Conservation (phyloP, 2,797 vertebrate species). For the Pelodytes ibericus region DNA sequence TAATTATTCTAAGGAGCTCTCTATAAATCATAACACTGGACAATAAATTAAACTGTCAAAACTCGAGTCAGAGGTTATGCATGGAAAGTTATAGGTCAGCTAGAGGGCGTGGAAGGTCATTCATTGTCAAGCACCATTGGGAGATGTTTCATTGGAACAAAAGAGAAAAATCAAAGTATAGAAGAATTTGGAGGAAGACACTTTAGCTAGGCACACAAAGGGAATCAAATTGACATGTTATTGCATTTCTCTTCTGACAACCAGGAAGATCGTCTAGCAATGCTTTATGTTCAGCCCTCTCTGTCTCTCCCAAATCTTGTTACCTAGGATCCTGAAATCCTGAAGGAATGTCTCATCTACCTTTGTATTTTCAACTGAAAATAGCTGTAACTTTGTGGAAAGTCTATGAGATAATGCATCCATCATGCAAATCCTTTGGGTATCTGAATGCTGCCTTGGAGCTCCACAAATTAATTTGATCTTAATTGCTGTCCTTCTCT, state of each 20-base stretch:
- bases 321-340: constrained; percentile 57
- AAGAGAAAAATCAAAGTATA: constrained; percentile 88
- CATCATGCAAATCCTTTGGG: constrained; percentile 41
- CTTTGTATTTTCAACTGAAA: constrained; percentile 54
- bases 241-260: constrained; percentile 82
- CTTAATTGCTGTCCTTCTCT: constrained; percentile 47
- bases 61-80: constrained; percentile 86
- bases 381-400: constrained; percentile 42
- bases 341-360: constrained; percentile 60
- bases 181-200: constrained; percentile 80
- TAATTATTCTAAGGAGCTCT: constrained; percentile 97
- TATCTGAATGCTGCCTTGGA: constrained; percentile 28
- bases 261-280: constrained; percentile 78
- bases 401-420: background rate
- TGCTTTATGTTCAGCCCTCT: constrained; percentile 61
- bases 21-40: constrained; percentile 99
- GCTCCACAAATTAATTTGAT: constrained; percentile 14
- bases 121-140: constrained; percentile 95
- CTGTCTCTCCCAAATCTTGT: constrained; percentile 57
- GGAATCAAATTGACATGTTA: constrained; percentile 90
- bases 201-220: constrained; percentile 81
- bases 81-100: constrained; percentile 92
- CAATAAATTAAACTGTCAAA: constrained; percentile 99
- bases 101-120: constrained; percentile 89
- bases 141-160: constrained; percentile 88